Conservation (phyloP, 1,140 invertebrate species). For the Gryllus bimaculatus region DNA sequence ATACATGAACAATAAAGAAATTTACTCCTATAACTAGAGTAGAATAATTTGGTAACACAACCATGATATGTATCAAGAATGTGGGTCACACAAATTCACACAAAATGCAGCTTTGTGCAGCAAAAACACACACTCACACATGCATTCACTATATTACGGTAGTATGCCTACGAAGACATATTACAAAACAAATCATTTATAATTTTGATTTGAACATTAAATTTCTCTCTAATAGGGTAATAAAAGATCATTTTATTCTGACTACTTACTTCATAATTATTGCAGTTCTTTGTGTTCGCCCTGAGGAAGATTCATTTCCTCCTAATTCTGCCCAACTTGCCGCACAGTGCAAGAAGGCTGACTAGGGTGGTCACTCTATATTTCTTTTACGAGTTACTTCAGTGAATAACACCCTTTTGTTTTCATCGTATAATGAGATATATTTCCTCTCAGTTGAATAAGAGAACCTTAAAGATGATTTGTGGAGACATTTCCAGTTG, state of each 20-base stretch:
- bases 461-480: too few species aligned
- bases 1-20: neutral
- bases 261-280: conserved; percentile 6
- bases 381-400: neutral
- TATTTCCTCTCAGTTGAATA: neutral
- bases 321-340: neutral
- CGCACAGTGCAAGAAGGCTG: neutral
- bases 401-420: neutral
- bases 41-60: neutral
- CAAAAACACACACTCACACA: neutral
- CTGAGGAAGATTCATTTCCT: neutral
- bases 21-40: neutral
- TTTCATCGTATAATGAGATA: neutral
- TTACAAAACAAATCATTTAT: neutral
- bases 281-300: neutral
- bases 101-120: neutral
- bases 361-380: neutral
- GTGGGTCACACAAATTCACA: neutral
- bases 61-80: neutral
- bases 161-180: neutral
- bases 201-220: neutral
- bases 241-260: neutral
- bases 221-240: neutral
- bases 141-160: neutral
- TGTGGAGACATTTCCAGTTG: too few species aligned